phyloP scores from a whole-genome alignment of 2,888 invertebrate genomes.

The Geotrupes spiniger region DNA sequence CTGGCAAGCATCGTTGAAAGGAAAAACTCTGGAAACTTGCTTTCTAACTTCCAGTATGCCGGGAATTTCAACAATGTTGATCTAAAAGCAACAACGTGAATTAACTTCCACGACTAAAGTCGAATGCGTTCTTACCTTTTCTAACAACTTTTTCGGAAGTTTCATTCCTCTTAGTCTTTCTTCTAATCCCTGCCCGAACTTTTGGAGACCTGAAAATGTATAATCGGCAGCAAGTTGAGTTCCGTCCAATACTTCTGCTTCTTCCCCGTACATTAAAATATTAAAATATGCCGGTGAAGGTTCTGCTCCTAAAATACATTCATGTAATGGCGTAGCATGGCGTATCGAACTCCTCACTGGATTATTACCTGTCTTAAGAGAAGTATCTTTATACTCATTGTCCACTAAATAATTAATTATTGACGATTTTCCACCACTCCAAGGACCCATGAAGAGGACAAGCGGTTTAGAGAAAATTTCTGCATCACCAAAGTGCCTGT shows the following conservation, averaged over 20 bases:
- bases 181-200: conserved; percentile 91
- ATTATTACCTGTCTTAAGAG: conserved; percentile 77
- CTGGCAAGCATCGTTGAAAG: conserved; percentile 94
- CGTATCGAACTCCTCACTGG: too few relatives aligned
- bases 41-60: conserved; percentile 92
- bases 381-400: conserved; percentile 78
- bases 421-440: conserved; percentile 94
- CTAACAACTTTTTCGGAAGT: conserved; percentile 77
- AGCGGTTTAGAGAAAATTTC: conserved; percentile 94
- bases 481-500: conserved; percentile 88
- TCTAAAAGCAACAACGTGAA: too few relatives aligned
- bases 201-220: conserved; percentile 90
- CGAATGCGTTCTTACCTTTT: conserved; percentile 82
- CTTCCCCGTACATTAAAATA: conserved; percentile 84
- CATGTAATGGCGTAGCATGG: background rate
- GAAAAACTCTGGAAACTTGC: conserved; percentile 88
- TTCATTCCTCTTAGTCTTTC: conserved; percentile 81
- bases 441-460: conserved; percentile 91
- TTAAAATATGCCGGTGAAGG: conserved; percentile 92
- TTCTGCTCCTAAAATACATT: conserved; percentile 70
- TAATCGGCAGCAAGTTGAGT: conserved; percentile 94
- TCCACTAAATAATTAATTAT: conserved; percentile 90
- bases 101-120: too few relatives aligned
- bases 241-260: conserved; percentile 82
- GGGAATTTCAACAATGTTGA: conserved; percentile 94